phyloP scores from a whole-genome alignment of 2,113 vertebrate genomes.

The Podarcis raffonei region DNA sequence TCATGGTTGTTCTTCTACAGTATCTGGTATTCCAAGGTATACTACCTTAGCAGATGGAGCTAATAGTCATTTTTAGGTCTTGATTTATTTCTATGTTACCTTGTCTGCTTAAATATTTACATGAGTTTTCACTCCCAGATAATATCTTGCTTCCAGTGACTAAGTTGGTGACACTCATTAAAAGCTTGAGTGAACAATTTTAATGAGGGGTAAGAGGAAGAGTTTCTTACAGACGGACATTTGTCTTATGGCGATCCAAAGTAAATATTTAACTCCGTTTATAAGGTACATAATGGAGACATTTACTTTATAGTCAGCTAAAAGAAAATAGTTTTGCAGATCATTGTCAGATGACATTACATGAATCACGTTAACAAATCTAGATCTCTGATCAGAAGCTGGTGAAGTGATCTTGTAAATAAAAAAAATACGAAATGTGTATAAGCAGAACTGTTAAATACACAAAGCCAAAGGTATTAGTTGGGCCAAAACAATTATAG shows the following conservation, averaged over 20 bases:
- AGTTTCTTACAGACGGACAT: slow-evolving; percentile 6
- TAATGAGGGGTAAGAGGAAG: neutral
- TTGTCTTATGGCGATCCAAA: slow-evolving; percentile 35
- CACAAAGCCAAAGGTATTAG: rapidly evolving
- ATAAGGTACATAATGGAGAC: slow-evolving; percentile 20
- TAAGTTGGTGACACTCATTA: slow-evolving; percentile 1
- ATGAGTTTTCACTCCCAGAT: neutral
- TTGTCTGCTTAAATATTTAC: slow-evolving; percentile 7
- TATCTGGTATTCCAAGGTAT: slow-evolving; percentile 17
- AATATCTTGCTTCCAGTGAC: neutral
- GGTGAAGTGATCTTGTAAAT: slow-evolving; percentile 4
- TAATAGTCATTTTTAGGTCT: neutral
- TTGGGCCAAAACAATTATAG: neutral
- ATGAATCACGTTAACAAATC: neutral
- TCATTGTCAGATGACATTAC: slow-evolving; percentile 29
- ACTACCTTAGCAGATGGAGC: neutral
- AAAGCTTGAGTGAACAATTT: neutral
- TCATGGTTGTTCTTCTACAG: neutral
- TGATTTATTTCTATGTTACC: neutral
- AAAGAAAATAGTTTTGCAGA: slow-evolving; percentile 16
- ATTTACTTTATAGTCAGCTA: slow-evolving; percentile 31
- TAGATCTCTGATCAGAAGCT: neutral
- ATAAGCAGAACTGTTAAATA: neutral
- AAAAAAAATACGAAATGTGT: slow-evolving; percentile 23
- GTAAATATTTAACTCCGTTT: slow-evolving; percentile 32